Conservation (phyloP, 2,113 vertebrate genomes). For the Ammodramus savannarum region DNA sequence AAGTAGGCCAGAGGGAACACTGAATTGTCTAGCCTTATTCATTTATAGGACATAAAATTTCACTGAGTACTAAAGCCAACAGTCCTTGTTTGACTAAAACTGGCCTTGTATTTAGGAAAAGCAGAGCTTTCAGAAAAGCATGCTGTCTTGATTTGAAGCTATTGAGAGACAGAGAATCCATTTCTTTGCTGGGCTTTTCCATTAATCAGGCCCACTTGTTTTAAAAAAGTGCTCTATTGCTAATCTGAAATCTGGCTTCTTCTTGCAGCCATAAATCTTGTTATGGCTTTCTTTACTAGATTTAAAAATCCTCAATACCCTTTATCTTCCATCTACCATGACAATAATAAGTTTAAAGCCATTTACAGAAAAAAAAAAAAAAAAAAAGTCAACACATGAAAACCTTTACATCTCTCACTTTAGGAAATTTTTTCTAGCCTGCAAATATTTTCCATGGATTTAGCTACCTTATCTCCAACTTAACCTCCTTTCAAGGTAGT, state of each 20-base stretch:
- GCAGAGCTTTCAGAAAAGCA: not conserved
- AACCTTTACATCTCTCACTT: not conserved
- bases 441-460: not conserved
- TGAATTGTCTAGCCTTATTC: not conserved
- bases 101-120: not conserved
- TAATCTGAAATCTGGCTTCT: not conserved
- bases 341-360: not conserved
- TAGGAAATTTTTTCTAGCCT: not conserved
- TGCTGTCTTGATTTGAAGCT: not conserved
- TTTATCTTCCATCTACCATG: not conserved
- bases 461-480: not conserved
- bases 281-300: not conserved
- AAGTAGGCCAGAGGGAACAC: not conserved
- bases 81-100: not conserved
- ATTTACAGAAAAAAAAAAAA: not conserved
- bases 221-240: not conserved
- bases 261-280: not conserved
- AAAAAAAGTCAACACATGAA: not conserved
- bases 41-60: not conserved
- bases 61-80: not conserved
- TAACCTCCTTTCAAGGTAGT: not conserved
- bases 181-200: not conserved
- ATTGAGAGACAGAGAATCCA: not conserved
- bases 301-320: not conserved
- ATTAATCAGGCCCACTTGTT: not conserved